These are phyloP conservation scores for Teleogryllus occipitalis DNA, from an alignment of 1,140 invertebrate genomes.

Conservation along the genomic window DNA sequence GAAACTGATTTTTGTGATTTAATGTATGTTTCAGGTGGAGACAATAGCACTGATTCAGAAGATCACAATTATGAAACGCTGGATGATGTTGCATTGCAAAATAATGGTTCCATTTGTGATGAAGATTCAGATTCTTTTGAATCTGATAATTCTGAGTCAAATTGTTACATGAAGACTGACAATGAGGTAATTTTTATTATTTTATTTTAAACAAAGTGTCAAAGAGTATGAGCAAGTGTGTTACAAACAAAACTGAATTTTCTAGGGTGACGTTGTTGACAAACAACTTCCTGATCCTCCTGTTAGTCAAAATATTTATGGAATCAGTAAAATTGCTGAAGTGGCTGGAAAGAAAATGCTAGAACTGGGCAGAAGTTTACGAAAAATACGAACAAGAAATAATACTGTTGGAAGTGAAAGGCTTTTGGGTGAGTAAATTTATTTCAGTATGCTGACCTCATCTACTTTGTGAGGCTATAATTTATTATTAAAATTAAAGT, in stretches of 20 bases:
- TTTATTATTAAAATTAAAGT: no score
- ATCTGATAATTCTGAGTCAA: constrained; percentile 11
- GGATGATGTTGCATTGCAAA: constrained; percentile 5
- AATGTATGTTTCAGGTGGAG: constrained; percentile 13
- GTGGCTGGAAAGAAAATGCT: constrained; percentile 21
- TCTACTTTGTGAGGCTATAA: no score
- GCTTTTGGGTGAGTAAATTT: no score
- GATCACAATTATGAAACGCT: constrained; percentile 21
- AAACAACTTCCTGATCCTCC: constrained; percentile 15
- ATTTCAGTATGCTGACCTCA: no score
- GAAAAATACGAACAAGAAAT: constrained; percentile 15
- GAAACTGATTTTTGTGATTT: constrained; percentile 9
- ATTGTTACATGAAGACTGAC: no score
- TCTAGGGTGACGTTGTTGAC: not conserved
- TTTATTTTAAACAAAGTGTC: not conserved
- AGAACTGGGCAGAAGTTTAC: constrained; percentile 16
- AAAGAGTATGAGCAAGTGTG: not conserved
- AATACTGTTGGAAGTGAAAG: not conserved
- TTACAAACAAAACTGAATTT: not conserved
- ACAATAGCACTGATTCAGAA: constrained; percentile 15
- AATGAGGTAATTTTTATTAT: not conserved
- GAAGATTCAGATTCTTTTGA: constrained; percentile 21
- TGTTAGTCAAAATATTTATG: constrained; percentile 18
- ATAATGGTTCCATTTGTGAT: not conserved
- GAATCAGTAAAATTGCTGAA: constrained; percentile 20